Evolutionary conservation across 2,888 invertebrate genomes (phyloP).

Genomic region (Meloe dianella): DNA sequence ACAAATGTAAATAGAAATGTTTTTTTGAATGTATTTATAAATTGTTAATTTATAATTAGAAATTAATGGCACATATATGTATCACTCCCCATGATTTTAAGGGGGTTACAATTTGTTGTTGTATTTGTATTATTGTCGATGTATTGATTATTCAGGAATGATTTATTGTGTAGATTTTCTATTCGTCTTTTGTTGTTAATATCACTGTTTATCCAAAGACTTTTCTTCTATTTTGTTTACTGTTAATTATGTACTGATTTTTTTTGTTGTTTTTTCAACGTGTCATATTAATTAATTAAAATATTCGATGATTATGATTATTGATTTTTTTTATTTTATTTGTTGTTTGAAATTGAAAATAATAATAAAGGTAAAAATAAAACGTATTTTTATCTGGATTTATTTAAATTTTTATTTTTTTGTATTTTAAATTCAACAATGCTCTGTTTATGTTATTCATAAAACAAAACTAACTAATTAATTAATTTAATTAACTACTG

Average conservation of each 20-base stretch:
- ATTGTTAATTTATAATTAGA: too few relatives aligned
- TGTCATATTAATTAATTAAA: conserved; percentile 29
- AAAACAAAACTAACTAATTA: not conserved
- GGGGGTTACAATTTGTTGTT: too few relatives aligned
- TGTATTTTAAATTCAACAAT: conserved; percentile 38
- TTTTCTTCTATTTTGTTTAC: conserved; percentile 21
- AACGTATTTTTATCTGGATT: conserved; percentile 10
- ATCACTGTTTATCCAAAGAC: conserved; percentile 33
- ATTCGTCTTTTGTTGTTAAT: conserved; percentile 27
- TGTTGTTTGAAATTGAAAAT: not conserved
- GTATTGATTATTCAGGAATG: not conserved
- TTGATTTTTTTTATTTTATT: not conserved
- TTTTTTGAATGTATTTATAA: too few relatives aligned
- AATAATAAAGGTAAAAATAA: not conserved
- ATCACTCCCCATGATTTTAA: not conserved
- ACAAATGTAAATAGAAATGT: not conserved
- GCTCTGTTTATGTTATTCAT: not conserved
- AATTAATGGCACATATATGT: not conserved
- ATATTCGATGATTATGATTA: conserved; percentile 13
- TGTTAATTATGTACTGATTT: conserved; percentile 26
- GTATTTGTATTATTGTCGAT: not conserved
- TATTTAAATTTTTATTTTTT: too few relatives aligned
- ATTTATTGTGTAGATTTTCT: not conserved
- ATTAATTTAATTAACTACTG: not conserved
- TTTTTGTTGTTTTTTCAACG: conserved; percentile 15